A percentile compares a stretch with the other conserved stretches of the same genome.
These are phyloP conservation scores for Acanthopleura granulata DNA, from an alignment of 2,888 invertebrate genomes.

Conservation along the genomic window DNA sequence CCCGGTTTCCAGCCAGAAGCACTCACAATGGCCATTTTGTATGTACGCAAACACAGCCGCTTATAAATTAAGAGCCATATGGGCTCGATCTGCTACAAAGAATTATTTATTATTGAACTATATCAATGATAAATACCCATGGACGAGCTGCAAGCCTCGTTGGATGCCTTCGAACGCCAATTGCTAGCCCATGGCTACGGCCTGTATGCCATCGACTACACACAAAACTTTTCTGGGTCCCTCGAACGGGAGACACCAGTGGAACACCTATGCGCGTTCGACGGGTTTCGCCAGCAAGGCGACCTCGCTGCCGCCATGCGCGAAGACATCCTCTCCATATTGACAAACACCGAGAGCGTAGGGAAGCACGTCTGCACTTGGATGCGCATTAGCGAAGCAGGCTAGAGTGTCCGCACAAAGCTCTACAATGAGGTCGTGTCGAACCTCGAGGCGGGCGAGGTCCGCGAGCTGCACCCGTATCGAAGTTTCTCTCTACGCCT, in stretches of 20 bases:
- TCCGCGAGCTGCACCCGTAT: not conserved
- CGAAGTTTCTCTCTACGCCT: conserved; percentile 9
- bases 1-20: too few species aligned
- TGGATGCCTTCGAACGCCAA: conserved; percentile 15
- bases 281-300: too few species aligned
- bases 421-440: conserved; percentile 21
- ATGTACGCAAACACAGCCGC: too few species aligned
- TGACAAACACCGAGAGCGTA: too few species aligned
- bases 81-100: too few species aligned
- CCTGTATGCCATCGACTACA: conserved; percentile 20
- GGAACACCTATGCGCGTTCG: conserved; percentile 7
- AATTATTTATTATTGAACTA: too few species aligned
- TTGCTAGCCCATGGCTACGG: conserved; percentile 17
- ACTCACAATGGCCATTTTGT: too few species aligned
- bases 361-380: not conserved
- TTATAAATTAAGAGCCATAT: too few species aligned
- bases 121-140: too few species aligned
- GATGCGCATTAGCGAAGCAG: conserved; percentile 7
- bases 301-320: too few species aligned
- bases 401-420: conserved; percentile 10
- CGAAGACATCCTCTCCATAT: not conserved
- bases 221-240: conserved; percentile 16
- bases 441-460: conserved; percentile 9
- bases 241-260: conserved; percentile 6
- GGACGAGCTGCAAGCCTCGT: conserved; percentile 18